These are phyloP conservation scores for Helicoverpa assulta DNA, from an alignment of 2,888 invertebrate species.

Conservation along the genomic window DNA sequence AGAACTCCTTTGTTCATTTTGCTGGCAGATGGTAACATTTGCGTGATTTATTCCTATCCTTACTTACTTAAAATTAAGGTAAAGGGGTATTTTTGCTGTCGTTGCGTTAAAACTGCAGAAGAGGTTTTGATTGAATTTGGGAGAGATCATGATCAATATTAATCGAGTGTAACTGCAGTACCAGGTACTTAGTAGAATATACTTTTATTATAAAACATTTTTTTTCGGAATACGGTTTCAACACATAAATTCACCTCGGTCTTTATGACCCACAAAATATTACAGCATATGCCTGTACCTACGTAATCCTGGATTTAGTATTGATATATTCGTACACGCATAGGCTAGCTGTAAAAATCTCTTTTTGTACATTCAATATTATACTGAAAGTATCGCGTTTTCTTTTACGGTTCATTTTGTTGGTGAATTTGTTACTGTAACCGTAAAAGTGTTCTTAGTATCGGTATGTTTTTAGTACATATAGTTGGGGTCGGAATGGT, in stretches of 20 bases:
- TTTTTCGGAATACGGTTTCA: not conserved
- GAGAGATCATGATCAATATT: too few relatives aligned
- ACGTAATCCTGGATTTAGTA: slow-evolving; percentile 35
- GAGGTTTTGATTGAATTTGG: too few relatives aligned
- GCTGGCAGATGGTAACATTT: slow-evolving; percentile 28
- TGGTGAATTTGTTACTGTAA: slow-evolving; percentile 40
- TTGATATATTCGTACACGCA: slow-evolving; percentile 47
- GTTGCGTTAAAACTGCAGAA: too few relatives aligned
- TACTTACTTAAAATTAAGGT: not conserved
- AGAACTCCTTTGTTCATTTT: slow-evolving; percentile 42
- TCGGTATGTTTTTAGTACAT: slow-evolving; percentile 19
- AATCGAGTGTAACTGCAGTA: not conserved
- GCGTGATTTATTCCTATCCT: slow-evolving; percentile 9
- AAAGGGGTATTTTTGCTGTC: too few relatives aligned
- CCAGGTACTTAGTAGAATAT: not conserved
- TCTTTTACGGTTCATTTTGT: slow-evolving; percentile 55
- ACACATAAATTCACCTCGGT: slow-evolving; percentile 26
- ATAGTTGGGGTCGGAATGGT: slow-evolving; percentile 20
- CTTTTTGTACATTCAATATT: slow-evolving; percentile 49
- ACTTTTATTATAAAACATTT: not conserved
- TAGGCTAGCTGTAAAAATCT: slow-evolving; percentile 42
- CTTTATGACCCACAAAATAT: slow-evolving; percentile 46
- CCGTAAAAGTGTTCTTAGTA: slow-evolving; percentile 18
- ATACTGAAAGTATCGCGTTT: slow-evolving; percentile 37
- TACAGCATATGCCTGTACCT: slow-evolving; percentile 13